A percentile compares a stretch with the other conserved stretches of the same genome.
Conservation (phyloP, 1,140 invertebrate species). For the Tetramorium parvispinum region DNA sequence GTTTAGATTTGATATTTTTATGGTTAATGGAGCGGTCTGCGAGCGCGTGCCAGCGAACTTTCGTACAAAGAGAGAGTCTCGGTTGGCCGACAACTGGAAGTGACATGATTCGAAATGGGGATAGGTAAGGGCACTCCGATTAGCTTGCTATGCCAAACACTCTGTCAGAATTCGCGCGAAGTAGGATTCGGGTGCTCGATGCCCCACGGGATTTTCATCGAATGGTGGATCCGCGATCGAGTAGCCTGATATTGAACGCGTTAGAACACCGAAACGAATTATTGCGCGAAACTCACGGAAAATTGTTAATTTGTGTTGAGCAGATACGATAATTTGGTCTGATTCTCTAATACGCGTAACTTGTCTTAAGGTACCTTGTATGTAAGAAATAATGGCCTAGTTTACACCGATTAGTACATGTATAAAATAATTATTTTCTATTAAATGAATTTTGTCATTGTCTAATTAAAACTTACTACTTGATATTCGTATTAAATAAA, state of each 20-base stretch:
- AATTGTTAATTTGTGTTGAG: neutral
- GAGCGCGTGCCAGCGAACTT: neutral
- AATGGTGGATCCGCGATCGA: neutral
- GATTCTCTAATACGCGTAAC: too few relatives aligned
- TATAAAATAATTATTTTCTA: too few relatives aligned
- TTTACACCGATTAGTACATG: too few relatives aligned
- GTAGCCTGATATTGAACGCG: constrained; percentile 8
- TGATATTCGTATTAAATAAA: too few relatives aligned
- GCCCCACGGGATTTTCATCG: neutral
- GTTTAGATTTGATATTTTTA: neutral
- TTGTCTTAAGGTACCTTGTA: too few relatives aligned
- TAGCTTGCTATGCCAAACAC: constrained; percentile 61
- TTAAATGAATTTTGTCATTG: too few relatives aligned
- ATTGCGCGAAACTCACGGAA: neutral
- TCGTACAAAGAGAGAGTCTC: constrained; percentile 16
- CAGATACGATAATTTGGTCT: neutral
- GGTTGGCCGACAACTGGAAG: constrained; percentile 24
- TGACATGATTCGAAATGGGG: constrained; percentile 44
- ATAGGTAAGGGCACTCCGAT: constrained; percentile 22
- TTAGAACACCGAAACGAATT: neutral
- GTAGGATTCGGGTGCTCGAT: neutral
- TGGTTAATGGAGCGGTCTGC: neutral
- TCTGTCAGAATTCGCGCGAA: constrained; percentile 26
- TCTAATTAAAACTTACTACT: too few relatives aligned
- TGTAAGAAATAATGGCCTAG: too few relatives aligned